These are phyloP conservation scores for Drosophila lowei DNA, from an alignment of 1,140 invertebrate species.

Conservation along the genomic window DNA sequence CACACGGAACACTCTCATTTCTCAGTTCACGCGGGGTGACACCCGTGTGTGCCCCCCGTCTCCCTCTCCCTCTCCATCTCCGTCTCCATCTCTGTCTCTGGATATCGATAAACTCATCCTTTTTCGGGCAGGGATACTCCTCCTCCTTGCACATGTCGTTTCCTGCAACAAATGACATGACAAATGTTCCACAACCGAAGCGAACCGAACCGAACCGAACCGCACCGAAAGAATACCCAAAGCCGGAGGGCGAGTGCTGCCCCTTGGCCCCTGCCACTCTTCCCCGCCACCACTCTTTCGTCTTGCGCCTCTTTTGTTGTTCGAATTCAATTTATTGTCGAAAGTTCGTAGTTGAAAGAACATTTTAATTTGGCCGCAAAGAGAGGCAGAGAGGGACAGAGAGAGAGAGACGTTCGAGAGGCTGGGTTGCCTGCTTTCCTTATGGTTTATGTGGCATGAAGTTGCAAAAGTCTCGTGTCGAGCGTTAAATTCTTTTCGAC, in stretches of 20 bases:
- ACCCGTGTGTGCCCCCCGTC: not conserved
- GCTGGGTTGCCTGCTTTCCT: constrained; percentile 56
- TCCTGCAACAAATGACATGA: constrained; percentile 82
- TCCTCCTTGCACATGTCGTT: constrained; percentile 57
- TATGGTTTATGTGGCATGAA: constrained; percentile 78
- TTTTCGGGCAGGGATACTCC: constrained; percentile 38
- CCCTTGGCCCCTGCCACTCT: constrained; percentile 1
- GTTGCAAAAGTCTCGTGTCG: constrained; percentile 57
- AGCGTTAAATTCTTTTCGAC: constrained; percentile 66
- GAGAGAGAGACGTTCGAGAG: constrained; percentile 5
- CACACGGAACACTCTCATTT: constrained; percentile 1
- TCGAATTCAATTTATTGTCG: constrained; percentile 81
- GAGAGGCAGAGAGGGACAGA: not conserved
- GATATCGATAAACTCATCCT: constrained; percentile 77
- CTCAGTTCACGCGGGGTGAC: not conserved
- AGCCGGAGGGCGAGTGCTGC: constrained; percentile 3
- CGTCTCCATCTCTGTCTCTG: constrained; percentile 27
- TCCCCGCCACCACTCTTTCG: not conserved
- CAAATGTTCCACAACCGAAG: constrained; percentile 77
- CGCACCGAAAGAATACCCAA: constrained; percentile 23
- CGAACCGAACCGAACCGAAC: constrained; percentile 35
- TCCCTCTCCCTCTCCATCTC: not conserved
- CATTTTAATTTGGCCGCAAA: constrained; percentile 79
- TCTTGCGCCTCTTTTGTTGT: constrained; percentile 64
- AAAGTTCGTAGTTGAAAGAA: constrained; percentile 83